phyloP scores from a whole-genome alignment of 1,140 invertebrate genomes.

The Patella vulgata region DNA sequence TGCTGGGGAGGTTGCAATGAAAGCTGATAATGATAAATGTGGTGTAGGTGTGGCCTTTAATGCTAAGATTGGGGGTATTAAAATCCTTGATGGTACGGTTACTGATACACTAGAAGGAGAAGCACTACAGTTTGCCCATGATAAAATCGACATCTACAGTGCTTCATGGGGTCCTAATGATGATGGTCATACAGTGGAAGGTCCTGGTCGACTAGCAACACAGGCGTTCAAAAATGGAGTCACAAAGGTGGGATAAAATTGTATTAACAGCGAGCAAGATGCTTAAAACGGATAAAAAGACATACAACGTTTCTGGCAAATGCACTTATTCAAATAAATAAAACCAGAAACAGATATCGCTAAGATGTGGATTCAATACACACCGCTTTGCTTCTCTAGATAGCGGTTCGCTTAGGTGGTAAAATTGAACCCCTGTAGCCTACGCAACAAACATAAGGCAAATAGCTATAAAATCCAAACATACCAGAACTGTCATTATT shows the following conservation, averaged over 20 bases:
- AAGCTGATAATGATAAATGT: conserved; percentile 95
- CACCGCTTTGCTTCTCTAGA: too few species aligned
- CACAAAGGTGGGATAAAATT: conserved; percentile 73
- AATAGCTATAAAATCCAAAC: too few species aligned
- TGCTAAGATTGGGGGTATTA: conserved; percentile 90
- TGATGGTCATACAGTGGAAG: conserved; percentile 88
- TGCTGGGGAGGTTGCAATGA: conserved; percentile 97
- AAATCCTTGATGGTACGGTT: conserved; percentile 98
- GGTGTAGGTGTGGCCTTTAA: conserved; percentile 95
- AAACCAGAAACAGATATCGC: too few species aligned
- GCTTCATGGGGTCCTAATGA: conserved; percentile 92
- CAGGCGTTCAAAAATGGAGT: conserved; percentile 81
- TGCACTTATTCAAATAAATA: too few species aligned
- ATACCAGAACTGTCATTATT: too few species aligned
- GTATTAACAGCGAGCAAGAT: too few species aligned
- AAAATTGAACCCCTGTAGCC: too few species aligned
- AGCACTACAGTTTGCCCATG: conserved; percentile 90
- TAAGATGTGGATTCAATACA: too few species aligned
- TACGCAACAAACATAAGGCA: too few species aligned
- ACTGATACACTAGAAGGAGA: conserved; percentile 97
- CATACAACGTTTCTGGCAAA: too few species aligned
- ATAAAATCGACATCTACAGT: conserved; percentile 98
- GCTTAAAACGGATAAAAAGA: too few species aligned
- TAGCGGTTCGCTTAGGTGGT: too few species aligned
- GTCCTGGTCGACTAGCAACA: conserved; percentile 80